Percentiles rank a stretch among this genome's conserved stretches.
These are phyloP conservation scores for Amniataba percoides DNA, from an alignment of 2,797 vertebrate species.

Conservation along the genomic window DNA sequence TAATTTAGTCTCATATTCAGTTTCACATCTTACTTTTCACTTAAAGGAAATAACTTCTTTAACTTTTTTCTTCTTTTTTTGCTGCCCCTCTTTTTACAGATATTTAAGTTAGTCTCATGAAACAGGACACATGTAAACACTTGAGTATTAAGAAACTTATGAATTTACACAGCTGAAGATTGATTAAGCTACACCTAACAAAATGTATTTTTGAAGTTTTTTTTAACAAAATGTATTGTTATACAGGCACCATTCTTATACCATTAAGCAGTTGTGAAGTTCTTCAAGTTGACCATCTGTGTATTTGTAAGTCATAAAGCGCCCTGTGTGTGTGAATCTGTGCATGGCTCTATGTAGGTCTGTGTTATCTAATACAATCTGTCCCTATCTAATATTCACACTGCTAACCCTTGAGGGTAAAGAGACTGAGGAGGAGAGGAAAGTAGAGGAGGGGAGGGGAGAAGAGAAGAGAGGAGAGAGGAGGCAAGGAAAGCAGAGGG, in stretches of 20 bases:
- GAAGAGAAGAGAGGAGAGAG: constrained; percentile 10
- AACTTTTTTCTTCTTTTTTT: not conserved
- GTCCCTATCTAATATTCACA: constrained; percentile 79
- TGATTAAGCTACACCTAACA: not conserved
- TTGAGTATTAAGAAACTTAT: not conserved
- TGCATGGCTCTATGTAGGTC: constrained; percentile 70
- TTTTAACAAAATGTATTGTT: not conserved
- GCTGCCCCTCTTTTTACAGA: not conserved
- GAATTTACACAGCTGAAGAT: not conserved
- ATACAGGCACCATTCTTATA: not conserved
- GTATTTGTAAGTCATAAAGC: constrained; percentile 22
- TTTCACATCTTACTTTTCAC: not conserved
- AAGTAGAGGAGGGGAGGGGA: not conserved
- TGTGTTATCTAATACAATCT: constrained; percentile 80
- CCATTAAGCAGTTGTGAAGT: constrained; percentile 2
- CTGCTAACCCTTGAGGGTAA: constrained; percentile 57
- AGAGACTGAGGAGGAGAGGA: constrained; percentile 16
- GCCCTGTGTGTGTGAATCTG: constrained; percentile 33
- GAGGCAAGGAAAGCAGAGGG: not conserved
- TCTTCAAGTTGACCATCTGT: constrained; percentile 24
- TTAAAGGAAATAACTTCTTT: not conserved
- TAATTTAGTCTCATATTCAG: not conserved
- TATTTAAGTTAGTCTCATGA: not conserved
- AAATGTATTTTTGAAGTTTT: not conserved
- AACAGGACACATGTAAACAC: not conserved